Conservation (phyloP, 1,140 invertebrate species). For the Colletes latitarsis region DNA sequence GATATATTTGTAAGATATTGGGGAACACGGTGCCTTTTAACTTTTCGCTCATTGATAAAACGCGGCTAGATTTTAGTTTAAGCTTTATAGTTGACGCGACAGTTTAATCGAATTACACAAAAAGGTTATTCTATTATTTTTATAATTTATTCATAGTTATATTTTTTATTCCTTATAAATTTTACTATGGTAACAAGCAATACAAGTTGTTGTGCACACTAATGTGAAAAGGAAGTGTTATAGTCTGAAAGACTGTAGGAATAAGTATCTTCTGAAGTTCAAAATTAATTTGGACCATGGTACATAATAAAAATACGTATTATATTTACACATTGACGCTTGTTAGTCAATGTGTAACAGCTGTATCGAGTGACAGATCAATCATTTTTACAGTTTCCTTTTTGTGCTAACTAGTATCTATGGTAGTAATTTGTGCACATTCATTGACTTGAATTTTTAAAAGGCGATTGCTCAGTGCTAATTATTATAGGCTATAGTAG, state of each 20-base stretch:
- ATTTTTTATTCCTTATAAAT: neutral
- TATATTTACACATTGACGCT: neutral
- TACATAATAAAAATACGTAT: neutral
- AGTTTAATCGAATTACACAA: neutral
- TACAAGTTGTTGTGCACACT: neutral
- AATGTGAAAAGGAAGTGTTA: neutral
- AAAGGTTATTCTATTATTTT: neutral
- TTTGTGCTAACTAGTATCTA: neutral
- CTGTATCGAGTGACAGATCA: neutral
- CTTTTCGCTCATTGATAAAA: conserved; percentile 31
- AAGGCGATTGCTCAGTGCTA: neutral
- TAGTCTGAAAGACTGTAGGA: conserved; percentile 9
- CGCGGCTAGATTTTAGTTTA: conserved; percentile 27
- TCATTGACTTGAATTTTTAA: neutral
- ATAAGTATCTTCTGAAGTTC: neutral
- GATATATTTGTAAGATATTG: conserved; percentile 42
- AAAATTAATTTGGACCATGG: neutral
- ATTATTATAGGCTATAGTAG: neutral
- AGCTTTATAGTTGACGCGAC: conserved; percentile 23
- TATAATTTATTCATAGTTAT: conserved; percentile 13
- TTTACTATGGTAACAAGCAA: neutral
- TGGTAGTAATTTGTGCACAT: neutral
- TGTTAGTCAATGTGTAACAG: neutral
- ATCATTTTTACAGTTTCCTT: neutral
- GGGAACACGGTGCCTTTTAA: conserved; percentile 47